Evolutionary conservation across 2,888 invertebrate species (phyloP), one percentile per base, ranked within the genome.

Genomic region (Macrosoma leucophasiata): DNA sequence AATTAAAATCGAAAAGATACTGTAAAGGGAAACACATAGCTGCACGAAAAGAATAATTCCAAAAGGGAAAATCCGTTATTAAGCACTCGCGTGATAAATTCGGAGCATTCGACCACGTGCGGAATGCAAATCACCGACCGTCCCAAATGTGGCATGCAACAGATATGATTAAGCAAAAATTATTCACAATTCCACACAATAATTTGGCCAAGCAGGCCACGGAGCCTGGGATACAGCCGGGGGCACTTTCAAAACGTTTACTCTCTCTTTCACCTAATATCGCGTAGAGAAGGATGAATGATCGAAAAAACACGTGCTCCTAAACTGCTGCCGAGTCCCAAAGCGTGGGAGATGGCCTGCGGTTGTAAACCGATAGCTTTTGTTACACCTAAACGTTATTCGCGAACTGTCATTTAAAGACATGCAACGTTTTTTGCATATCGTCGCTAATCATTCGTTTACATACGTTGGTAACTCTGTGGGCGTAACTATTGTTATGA

Each of bases 161-260:
- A 18, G n/a, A 15, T 31, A 39, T 38, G 40, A 43, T 46, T 46
- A 43, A 33, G 24, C 25, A 28, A 30, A 40, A 45, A 40, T 41
- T 38, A 40, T 35, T 40, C 36, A 36, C 31, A 40, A 46, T 43
- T 46, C 33, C 17, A 34, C 22, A 34, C 23, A 33, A 29, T 31
- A 41, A 33, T 38, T 33, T 38, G 38, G 33, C 25, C 38, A 27
- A 36, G 26, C 26, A 27, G 9, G 23, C 19, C 18, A 22, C 29
- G 29, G 26, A 23, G 29, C 20, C 36, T 35, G 35, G 30, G 28
- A 36, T 29, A 21, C 34, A 33, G 39, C 37, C 33, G 23, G 30
- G 34, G 32, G 24, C 37, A 34, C 40, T 44, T 44, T 46, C 36
- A 40, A 48, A 46, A 33, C 26, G 47, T 49, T n/a, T n/a, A n/a